Percentiles rank a stretch among this genome's conserved stretches.
Conservation (phyloP, 2,888 invertebrate species). For the Camptogramma bilineatum region DNA sequence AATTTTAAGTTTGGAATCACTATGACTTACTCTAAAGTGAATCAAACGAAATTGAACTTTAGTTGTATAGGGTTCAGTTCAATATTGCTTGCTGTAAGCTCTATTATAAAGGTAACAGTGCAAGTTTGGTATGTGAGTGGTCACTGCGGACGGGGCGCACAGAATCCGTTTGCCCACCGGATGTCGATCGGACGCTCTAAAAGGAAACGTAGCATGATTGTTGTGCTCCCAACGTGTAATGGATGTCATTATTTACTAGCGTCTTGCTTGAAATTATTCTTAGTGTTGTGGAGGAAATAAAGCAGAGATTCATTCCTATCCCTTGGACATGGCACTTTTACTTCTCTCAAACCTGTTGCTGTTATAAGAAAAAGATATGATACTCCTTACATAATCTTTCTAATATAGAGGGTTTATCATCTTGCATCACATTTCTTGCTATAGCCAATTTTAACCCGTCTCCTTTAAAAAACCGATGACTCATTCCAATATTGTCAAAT, state of each 20-base stretch:
- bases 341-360: neutral
- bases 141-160: conserved; percentile 67
- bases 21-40: neutral
- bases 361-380: neutral
- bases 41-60: conserved; percentile 1
- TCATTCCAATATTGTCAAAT: neutral
- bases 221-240: conserved; percentile 69
- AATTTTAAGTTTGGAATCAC: neutral
- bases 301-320: conserved; percentile 2
- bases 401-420: neutral
- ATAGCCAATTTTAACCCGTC: neutral
- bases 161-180: conserved; percentile 55
- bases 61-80: neutral
- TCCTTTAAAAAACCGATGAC: neutral
- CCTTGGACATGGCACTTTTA: neutral
- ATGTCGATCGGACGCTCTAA: conserved; percentile 70
- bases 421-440: neutral
- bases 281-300: conserved; percentile 35
- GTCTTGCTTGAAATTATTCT: conserved; percentile 44
- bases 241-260: conserved; percentile 69
- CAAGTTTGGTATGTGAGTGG: conserved; percentile 37
- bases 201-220: conserved; percentile 73
- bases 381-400: neutral
- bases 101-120: conserved; percentile 16
- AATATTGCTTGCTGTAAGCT: neutral